These are phyloP conservation scores for Hippolais icterina DNA, from an alignment of 2,113 vertebrate species.

Conservation along the genomic window DNA sequence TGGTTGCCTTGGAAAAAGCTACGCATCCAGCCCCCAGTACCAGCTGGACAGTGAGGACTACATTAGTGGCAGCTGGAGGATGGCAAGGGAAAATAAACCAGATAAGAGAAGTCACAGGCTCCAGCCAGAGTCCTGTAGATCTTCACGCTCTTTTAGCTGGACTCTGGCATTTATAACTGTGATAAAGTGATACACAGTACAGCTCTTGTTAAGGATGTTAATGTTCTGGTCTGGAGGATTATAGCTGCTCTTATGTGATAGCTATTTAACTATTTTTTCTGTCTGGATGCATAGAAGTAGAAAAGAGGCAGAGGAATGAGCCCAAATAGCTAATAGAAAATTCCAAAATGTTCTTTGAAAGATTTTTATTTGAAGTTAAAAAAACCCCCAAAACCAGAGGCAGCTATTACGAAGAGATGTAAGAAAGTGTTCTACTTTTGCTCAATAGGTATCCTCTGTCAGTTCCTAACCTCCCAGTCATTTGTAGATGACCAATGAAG, in stretches of 20 bases:
- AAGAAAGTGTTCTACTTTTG: not conserved
- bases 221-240: not conserved
- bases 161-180: not conserved
- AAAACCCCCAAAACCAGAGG: not conserved
- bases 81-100: constrained; percentile 36
- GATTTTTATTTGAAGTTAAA: not conserved
- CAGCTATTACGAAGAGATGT: not conserved
- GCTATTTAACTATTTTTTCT: not conserved
- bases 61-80: constrained; percentile 52
- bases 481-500: not conserved
- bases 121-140: not conserved
- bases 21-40: not conserved
- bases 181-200: constrained; percentile 6
- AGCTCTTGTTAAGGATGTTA: not conserved
- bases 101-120: not conserved
- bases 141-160: not conserved
- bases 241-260: not conserved
- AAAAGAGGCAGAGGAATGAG: not conserved
- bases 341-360: not conserved
- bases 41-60: constrained; percentile 47
- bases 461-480: not conserved
- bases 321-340: not conserved
- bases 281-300: not conserved
- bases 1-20: constrained; percentile 12
- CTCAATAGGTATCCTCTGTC: not conserved